Conservation (phyloP, 2,888 invertebrate genomes). For the Blastobasis adustella region DNA sequence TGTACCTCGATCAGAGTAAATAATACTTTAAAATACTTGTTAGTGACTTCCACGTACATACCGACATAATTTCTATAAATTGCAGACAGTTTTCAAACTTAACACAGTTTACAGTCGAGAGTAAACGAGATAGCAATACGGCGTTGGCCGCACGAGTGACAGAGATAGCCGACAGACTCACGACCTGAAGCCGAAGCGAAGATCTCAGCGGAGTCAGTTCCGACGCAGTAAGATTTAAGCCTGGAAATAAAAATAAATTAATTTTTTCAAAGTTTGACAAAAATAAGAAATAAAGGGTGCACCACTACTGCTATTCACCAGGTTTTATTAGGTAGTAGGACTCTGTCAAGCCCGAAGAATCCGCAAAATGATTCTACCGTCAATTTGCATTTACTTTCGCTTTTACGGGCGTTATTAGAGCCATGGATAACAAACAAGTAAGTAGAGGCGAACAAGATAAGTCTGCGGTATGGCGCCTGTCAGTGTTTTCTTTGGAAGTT, state of each 20-base stretch:
- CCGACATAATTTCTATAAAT: constrained; percentile 13
- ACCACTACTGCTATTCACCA: no score
- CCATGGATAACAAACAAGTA: no score
- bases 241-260: constrained; percentile 31
- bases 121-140: constrained; percentile 48
- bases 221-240: constrained; percentile 37
- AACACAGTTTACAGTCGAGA: constrained; percentile 38
- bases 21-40: constrained; percentile 14
- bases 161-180: constrained; percentile 55
- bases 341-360: no score
- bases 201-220: constrained; percentile 35
- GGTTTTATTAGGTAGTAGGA: no score
- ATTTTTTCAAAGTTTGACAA: no score
- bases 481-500: no score
- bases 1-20: constrained; percentile 1
- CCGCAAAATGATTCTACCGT: no score
- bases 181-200: constrained; percentile 24
- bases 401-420: no score
- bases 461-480: no score
- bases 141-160: constrained; percentile 50
- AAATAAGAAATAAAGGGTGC: no score
- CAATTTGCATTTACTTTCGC: no score
- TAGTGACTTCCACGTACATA: constrained; percentile 24
- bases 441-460: no score
- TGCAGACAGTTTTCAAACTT: constrained; percentile 31